Conservation (phyloP, 2,113 vertebrate genomes). For the Todiramphus chloris region DNA sequence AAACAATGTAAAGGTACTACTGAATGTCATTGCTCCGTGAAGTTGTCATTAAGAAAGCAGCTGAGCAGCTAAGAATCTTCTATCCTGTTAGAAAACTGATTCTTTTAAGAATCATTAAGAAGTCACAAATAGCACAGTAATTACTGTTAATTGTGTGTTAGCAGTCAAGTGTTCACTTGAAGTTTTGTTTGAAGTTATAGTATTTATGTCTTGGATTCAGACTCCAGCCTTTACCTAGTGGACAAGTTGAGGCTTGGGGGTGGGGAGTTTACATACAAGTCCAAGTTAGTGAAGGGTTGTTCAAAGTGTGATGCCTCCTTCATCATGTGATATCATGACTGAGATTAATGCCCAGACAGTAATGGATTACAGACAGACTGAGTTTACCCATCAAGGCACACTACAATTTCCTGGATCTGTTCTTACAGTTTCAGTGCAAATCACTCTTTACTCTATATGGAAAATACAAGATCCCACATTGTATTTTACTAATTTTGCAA, state of each 20-base stretch:
- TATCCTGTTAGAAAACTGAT: neutral
- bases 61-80: neutral
- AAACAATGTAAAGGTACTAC: neutral
- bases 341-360: neutral
- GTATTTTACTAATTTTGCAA: neutral
- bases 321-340: neutral
- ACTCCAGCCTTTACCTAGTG: neutral
- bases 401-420: neutral
- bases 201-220: neutral
- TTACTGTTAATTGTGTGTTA: neutral
- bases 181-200: too few species aligned
- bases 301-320: neutral
- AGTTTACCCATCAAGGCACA: neutral
- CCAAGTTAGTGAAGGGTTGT: neutral
- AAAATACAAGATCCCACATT: neutral
- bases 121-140: neutral
- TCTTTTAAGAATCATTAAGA: neutral
- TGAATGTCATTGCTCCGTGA: neutral
- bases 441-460: neutral
- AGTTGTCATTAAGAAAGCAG: neutral
- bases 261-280: neutral
- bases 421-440: neutral
- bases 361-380: rapidly evolving
- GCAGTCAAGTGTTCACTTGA: neutral
- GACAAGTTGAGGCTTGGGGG: neutral